A percentile compares a stretch with the other conserved stretches of the same genome.
These are phyloP conservation scores for Strix occidentalis DNA, from an alignment of 2,797 vertebrate genomes.

Conservation along the genomic window DNA sequence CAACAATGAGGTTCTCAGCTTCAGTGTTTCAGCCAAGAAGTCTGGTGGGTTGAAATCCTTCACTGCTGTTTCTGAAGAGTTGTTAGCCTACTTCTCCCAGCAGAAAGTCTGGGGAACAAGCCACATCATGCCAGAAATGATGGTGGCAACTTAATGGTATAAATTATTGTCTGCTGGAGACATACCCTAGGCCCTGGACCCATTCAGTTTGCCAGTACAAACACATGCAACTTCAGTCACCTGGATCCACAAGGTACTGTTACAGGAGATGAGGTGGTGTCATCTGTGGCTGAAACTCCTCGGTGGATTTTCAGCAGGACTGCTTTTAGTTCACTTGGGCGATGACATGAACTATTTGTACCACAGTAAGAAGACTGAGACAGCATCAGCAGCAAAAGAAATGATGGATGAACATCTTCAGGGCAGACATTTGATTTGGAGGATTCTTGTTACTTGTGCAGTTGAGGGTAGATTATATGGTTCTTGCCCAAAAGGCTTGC, in stretches of 20 bases:
- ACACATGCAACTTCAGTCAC: background rate
- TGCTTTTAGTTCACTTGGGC: background rate
- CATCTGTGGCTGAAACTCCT: background rate
- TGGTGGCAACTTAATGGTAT: background rate
- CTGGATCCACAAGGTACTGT: background rate
- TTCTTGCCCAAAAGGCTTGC: background rate
- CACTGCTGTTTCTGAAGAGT: background rate
- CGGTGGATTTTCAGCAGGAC: background rate
- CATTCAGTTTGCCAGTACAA: background rate
- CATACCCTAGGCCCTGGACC: accelerated
- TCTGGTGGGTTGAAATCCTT: background rate
- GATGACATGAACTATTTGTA: background rate
- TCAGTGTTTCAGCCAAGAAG: background rate
- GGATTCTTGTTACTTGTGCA: background rate
- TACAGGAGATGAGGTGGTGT: background rate
- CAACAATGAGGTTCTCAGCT: background rate
- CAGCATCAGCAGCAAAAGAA: background rate
- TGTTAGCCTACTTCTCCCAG: background rate
- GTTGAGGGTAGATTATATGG: background rate
- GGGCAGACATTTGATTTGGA: background rate
- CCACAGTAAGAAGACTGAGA: background rate
- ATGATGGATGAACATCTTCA: background rate
- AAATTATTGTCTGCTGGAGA: background rate
- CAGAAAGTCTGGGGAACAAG: background rate
- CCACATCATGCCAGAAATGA: background rate